Evolutionary conservation across 1,140 invertebrate species (phyloP), one percentile per base, ranked within the genome.

Genomic region (Lasioglossum albipes): DNA sequence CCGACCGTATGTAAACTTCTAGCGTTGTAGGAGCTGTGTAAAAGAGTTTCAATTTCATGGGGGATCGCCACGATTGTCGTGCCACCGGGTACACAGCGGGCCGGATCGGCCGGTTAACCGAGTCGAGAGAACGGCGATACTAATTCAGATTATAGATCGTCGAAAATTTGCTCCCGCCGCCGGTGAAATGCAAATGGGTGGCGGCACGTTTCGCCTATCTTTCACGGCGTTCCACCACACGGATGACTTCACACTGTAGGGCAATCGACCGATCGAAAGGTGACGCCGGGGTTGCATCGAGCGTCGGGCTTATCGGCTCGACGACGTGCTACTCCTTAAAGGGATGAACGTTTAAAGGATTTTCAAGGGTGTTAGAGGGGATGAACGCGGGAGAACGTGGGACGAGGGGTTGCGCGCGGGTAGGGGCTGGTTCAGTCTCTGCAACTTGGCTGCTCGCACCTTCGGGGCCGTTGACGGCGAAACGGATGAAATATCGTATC

Each of bases 401-500:
- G 66, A 45, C 71, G n/a, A 18, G 65, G 41, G 22, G 80, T n/a
- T 72, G 66, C 16, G 4, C 52, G 76, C 54, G 41, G 36, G 16
- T 7, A 22, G 31, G 18, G 20, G 20, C 20, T n/a, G 76, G 57
- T 45, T 36, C 49, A 74, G 71, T 41, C 52, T 31, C 36, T 74
- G 77, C 77, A 59, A 74, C 77, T 74, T 67, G 31, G 69, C 73
- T 66, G 77, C 81, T 84, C 62, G 69, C 79, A 82, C 71, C 73
- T 80, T 77, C 79, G 72, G 79, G 76, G 84, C 81, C 84, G 85
- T 87, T 87, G 86, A 89, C 84, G 87, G 82, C 75, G 83, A 87
- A 90, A 89, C 86, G 86, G 89, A 89, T 90, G 88, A 91, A 90
- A 91, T 89, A 87, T 89, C 77, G 87, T 84, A 91, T 91, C 89